Evolutionary conservation across 1,140 invertebrate species (phyloP).

Genomic region (Periplaneta americana): DNA sequence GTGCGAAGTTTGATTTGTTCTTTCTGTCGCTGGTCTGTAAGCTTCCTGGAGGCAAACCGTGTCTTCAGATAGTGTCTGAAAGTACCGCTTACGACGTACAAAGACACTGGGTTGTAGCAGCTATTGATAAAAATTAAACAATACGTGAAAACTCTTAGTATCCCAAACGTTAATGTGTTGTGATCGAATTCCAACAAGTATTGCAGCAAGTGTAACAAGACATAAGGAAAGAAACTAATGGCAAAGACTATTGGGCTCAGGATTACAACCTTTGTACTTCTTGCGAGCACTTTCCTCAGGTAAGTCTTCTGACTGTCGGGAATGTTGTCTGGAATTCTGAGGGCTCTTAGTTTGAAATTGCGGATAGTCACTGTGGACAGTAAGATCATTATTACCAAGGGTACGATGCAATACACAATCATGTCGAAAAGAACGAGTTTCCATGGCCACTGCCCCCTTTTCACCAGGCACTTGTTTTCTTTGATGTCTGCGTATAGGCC

Average conservation of each 20-base stretch:
- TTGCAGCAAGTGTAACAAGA: neutral
- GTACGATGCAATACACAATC: neutral
- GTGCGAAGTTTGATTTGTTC: too few species aligned
- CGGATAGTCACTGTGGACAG: neutral
- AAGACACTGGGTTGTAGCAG: neutral
- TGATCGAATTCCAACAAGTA: neutral
- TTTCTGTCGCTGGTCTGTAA: too few species aligned
- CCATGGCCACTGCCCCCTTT: neutral
- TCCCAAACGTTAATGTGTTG: neutral
- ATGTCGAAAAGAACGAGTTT: neutral
- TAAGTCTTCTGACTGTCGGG: neutral
- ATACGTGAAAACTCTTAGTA: neutral
- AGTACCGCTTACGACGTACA: neutral
- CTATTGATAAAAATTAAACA: neutral
- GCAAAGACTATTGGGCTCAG: neutral
- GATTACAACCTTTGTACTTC: neutral
- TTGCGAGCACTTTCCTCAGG: neutral
- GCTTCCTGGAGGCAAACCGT: too few species aligned
- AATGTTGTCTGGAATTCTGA: neutral
- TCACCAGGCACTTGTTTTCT: neutral
- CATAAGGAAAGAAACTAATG: neutral
- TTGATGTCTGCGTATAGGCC: neutral
- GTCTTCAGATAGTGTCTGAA: neutral
- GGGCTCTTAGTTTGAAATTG: neutral
- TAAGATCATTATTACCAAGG: neutral